Evolutionary conservation across 2,888 invertebrate genomes (phyloP), one percentile per base, ranked within the genome.

Genomic region (Pachliopta kotzebuea): DNA sequence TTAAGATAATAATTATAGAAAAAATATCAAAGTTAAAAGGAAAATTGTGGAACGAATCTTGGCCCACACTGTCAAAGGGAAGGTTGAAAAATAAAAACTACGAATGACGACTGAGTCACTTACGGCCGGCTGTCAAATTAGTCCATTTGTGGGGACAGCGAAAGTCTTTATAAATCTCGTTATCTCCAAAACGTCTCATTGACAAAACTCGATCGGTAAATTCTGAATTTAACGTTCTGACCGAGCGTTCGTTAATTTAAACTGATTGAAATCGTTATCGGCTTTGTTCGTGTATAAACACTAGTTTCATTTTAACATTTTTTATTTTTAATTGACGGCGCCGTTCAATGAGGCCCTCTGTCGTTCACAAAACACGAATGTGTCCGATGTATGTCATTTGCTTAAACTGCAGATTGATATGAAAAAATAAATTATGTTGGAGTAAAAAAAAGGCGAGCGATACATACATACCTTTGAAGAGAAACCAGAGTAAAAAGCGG

Each of bases 91-190:
- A 26, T 26, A 4, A 26, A 26, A 26, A 6, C 26, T 37, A 26
- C 49, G 45, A 52, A 50, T 31, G 55, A 37, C 54, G 20, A 24
- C 45, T 49, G 54, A 63, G 42, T 20, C 29, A 63, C 56, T 56
- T 50, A 18, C 52, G 23, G 52, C n/a, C 31, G 31, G 45, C 53
- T 74, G 83, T 85, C 85, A 84, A 85, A 86, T 85, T 81, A 84
- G 81, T 81, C 83, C 81, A 78, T 84, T 85, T 82, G 75, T 74
- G 82, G 82, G 83, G 74, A 78, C 74, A 75, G 83, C 80, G 85
- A 88, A 86, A 88, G 86, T 87, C 78, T 79, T 75, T 79, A 86
- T 87, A 86, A 84, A 85, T 87, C 84, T 81, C 74, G 76, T 69
- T 71, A 75, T 79, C 80, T 80, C 66, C 66, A 42, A 59, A 63